A percentile compares a stretch with the other conserved stretches of the same genome.
Evolutionary conservation across 2,113 vertebrate species (phyloP).

Genomic region (Gobius niger): DNA sequence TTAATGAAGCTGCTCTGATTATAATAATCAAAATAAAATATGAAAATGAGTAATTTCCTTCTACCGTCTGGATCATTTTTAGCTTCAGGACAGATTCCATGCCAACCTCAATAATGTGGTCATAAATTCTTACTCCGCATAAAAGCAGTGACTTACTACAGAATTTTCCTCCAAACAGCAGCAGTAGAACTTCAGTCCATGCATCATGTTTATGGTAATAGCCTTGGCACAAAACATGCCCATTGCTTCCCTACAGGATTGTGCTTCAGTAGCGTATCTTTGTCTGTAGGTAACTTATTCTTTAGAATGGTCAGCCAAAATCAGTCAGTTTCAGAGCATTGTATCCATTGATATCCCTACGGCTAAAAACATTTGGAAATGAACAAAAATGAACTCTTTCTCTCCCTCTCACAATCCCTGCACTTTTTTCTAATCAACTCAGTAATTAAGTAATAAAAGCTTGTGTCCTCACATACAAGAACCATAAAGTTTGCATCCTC

Average conservation of each 20-base stretch:
- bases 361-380: too few species aligned
- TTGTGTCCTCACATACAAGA: too few species aligned
- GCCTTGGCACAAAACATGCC: slow-evolving; percentile 3
- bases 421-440: too few species aligned
- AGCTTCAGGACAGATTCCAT: not conserved
- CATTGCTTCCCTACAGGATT: slow-evolving; percentile 15
- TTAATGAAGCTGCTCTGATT: not conserved
- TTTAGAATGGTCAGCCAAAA: slow-evolving; percentile 18
- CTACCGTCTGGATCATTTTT: not conserved
- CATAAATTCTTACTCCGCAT: not conserved
- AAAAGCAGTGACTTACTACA: not conserved
- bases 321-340: slow-evolving; percentile 29
- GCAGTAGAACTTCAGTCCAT: slow-evolving; percentile 12
- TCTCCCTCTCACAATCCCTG: too few species aligned
- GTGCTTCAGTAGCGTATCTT: slow-evolving; percentile 29
- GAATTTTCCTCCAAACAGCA: not conserved
- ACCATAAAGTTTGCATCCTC: too few species aligned
- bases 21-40: not conserved
- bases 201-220: not conserved
- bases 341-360: too few species aligned
- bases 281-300: slow-evolving; percentile 22
- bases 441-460: too few species aligned
- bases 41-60: not conserved
- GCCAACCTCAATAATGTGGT: not conserved
- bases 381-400: too few species aligned